phyloP scores from a whole-genome alignment of 2,797 vertebrate genomes.

The Schizopygopsis malacanthus region DNA sequence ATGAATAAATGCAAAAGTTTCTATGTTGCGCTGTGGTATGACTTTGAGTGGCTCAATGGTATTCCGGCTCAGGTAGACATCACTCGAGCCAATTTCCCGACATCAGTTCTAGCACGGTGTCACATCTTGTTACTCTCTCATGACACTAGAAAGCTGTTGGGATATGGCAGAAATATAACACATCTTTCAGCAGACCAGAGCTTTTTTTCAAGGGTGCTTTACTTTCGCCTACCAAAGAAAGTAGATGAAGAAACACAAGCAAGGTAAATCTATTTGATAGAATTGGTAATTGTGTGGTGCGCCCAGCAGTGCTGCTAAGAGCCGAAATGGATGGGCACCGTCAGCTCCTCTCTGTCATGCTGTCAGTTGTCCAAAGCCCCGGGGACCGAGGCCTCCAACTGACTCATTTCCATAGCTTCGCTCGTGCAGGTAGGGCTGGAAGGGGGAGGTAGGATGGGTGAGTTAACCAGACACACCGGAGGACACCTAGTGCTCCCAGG shows the following conservation, averaged over 20 bases:
- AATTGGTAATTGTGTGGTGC: slow-evolving; percentile 66
- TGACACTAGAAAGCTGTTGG: slow-evolving; percentile 55
- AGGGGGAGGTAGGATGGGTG: slow-evolving; percentile 15
- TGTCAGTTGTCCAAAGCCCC: slow-evolving; percentile 68
- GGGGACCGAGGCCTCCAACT: slow-evolving; percentile 55
- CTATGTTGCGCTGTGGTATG: slow-evolving; percentile 25
- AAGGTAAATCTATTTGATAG: slow-evolving; percentile 65
- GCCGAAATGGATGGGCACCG: slow-evolving; percentile 70
- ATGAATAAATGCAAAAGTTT: slow-evolving; percentile 54
- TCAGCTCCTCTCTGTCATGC: slow-evolving; percentile 72
- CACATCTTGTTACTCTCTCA: slow-evolving; percentile 58
- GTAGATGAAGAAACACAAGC: slow-evolving; percentile 51
- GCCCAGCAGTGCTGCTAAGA: slow-evolving; percentile 65
- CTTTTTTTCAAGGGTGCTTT: slow-evolving; percentile 11
- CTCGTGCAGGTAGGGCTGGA: slow-evolving; percentile 60
- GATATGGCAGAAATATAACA: slow-evolving; percentile 58
- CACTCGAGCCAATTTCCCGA: slow-evolving; percentile 47
- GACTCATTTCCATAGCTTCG: slow-evolving; percentile 68
- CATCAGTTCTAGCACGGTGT: slow-evolving; percentile 53
- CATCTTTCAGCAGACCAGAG: slow-evolving; percentile 52
- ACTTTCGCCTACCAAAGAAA: slow-evolving; percentile 39
- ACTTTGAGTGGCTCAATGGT: slow-evolving; percentile 48
- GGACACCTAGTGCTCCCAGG: slow-evolving; percentile 54
- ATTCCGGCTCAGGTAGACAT: slow-evolving; percentile 48
- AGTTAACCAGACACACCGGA: slow-evolving; percentile 48